These are phyloP conservation scores for Polyommatus iphigenia DNA, from an alignment of 2,888 invertebrate species.

Conservation along the genomic window DNA sequence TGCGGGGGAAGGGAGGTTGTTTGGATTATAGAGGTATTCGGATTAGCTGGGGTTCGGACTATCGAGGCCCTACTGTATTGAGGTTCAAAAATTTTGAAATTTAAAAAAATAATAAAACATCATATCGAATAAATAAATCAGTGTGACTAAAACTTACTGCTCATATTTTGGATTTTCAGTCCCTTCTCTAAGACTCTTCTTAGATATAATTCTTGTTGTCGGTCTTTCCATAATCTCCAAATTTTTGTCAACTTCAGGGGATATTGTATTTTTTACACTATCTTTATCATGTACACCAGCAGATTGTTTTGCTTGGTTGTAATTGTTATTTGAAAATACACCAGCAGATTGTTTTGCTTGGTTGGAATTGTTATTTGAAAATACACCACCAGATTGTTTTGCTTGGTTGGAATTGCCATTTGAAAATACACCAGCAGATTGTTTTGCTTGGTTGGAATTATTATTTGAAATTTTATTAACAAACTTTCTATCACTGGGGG, in stretches of 20 bases:
- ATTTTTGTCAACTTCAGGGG: neutral
- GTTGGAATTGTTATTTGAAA: neutral
- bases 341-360: neutral
- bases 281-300: neutral
- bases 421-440: neutral
- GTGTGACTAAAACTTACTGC: neutral
- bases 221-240: neutral
- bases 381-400: neutral
- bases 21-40: too few relatives aligned
- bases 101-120: neutral
- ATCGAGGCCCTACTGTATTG: too few relatives aligned
- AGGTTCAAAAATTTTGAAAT: too few relatives aligned
- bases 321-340: neutral
- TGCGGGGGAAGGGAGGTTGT: too few relatives aligned
- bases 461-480: neutral
- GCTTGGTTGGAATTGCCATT: neutral
- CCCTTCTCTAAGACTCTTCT: neutral
- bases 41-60: too few relatives aligned
- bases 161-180: neutral
- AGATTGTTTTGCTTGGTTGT: too few relatives aligned
- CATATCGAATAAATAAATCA: neutral
- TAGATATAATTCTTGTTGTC: constrained; percentile 4
- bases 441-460: neutral
- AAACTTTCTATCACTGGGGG: neutral
- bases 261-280: neutral